Percentiles rank a stretch among this genome's conserved stretches.
phyloP scores from a whole-genome alignment of 2,888 invertebrate species.

The Drosophila lacicola region DNA sequence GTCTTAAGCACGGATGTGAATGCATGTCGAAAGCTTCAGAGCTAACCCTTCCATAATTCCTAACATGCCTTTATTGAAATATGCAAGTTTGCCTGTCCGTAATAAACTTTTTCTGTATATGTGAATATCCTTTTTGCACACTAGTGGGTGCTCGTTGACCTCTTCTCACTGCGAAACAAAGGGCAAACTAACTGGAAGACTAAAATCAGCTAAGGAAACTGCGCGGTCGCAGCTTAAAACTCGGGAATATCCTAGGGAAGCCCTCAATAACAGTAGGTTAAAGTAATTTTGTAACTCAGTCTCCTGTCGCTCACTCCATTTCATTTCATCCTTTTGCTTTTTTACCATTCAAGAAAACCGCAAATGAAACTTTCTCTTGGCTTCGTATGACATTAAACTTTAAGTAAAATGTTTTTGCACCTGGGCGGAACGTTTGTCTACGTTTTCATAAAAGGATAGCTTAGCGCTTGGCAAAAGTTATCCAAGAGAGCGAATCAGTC shows the following conservation, averaged over 20 bases:
- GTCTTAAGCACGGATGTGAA: neutral
- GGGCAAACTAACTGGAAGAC: constrained; percentile 22
- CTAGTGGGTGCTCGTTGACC: constrained; percentile 53
- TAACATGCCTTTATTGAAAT: neutral
- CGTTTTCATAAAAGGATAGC: constrained; percentile 56
- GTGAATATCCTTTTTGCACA: constrained; percentile 1
- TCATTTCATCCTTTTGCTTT: neutral
- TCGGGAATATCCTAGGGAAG: constrained; percentile 60
- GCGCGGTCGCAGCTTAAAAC: constrained; percentile 36
- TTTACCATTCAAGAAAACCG: neutral
- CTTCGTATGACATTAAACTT: constrained; percentile 62
- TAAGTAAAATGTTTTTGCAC: constrained; percentile 53
- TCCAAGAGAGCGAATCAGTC: neutral
- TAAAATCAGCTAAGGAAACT: constrained; percentile 5
- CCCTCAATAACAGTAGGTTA: constrained; percentile 63
- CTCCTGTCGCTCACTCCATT: constrained; percentile 16
- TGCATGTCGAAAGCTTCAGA: neutral
- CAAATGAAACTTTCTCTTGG: constrained; percentile 59
- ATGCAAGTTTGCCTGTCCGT: constrained; percentile 13
- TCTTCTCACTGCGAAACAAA: constrained; percentile 44
- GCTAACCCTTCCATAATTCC: neutral
- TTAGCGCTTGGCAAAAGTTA: constrained; percentile 29
- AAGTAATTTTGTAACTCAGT: constrained; percentile 71
- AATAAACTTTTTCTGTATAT: constrained; percentile 7
- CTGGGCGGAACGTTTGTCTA: constrained; percentile 49